A percentile compares a stretch with the other conserved stretches of the same genome.
phyloP scores from a whole-genome alignment of 2,113 vertebrate genomes.

The Corvus hawaiiensis region DNA sequence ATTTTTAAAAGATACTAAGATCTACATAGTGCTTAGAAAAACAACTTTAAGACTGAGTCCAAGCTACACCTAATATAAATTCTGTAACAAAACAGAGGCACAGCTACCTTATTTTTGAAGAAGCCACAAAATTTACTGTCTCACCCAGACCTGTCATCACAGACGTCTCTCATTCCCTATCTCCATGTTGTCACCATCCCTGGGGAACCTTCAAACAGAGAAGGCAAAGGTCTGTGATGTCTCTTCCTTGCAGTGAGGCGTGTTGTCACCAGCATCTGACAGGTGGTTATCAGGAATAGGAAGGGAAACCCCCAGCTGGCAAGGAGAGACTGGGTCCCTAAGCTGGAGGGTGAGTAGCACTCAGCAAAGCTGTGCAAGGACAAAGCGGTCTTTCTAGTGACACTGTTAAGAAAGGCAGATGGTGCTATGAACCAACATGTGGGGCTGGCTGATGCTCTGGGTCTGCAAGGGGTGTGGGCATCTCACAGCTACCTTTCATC shows the following conservation, averaged over 20 bases:
- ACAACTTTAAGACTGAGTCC: neutral
- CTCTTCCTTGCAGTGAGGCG: neutral
- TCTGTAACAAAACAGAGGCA: neutral
- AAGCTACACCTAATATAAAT: neutral
- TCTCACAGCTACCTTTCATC: neutral
- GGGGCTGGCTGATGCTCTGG: neutral
- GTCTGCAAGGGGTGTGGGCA: neutral
- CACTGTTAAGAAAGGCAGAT: too few relatives aligned
- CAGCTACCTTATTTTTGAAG: neutral
- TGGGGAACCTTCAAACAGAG: fast-evolving
- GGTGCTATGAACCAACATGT: fast-evolving
- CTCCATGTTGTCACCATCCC: neutral
- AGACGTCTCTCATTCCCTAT: neutral
- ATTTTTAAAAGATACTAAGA: neutral
- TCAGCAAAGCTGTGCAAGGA: neutral
- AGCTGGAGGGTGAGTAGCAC: neutral
- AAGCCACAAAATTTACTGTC: neutral
- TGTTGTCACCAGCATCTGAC: neutral
- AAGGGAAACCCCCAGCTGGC: neutral
- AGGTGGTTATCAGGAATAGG: neutral
- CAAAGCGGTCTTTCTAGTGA: fast-evolving
- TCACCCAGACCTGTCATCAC: neutral
- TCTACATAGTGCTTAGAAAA: neutral
- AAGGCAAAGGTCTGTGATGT: neutral
- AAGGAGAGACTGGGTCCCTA: neutral